Evolutionary conservation across 2,797 vertebrate species (phyloP).

Genomic region (Parauchenoglanis ngamensis): DNA sequence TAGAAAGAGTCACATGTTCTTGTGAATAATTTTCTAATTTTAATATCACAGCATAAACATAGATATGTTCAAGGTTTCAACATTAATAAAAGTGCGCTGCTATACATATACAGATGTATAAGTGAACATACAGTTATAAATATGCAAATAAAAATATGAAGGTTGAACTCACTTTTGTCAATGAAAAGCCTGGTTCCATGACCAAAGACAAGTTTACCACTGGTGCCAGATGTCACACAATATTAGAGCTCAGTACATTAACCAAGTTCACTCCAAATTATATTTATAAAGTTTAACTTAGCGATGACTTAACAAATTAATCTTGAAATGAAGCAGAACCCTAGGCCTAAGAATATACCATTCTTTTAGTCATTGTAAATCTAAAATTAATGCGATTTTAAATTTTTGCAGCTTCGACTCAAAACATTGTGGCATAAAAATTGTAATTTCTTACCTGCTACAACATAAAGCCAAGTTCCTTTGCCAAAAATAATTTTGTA

Average conservation of each 20-base stretch:
- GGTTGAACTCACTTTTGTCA: slow-evolving; percentile 9
- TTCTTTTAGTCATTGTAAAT: neutral
- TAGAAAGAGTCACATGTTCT: neutral
- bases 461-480: neutral
- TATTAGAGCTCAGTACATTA: neutral
- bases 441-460: slow-evolving; percentile 2
- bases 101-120: neutral
- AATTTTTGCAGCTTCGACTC: neutral
- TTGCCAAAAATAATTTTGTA: neutral
- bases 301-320: neutral
- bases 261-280: neutral
- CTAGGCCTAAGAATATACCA: neutral
- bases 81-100: neutral
- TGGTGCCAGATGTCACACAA: slow-evolving; percentile 25
- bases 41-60: neutral
- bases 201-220: slow-evolving; percentile 20
- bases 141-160: neutral
- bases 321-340: neutral
- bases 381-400: neutral
- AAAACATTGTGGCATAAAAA: neutral
- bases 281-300: neutral
- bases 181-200: slow-evolving; percentile 24
- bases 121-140: neutral
- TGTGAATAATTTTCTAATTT: neutral
- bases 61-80: neutral